Conservation (phyloP, 2,888 invertebrate species). For the Corythucha ciliata region DNA sequence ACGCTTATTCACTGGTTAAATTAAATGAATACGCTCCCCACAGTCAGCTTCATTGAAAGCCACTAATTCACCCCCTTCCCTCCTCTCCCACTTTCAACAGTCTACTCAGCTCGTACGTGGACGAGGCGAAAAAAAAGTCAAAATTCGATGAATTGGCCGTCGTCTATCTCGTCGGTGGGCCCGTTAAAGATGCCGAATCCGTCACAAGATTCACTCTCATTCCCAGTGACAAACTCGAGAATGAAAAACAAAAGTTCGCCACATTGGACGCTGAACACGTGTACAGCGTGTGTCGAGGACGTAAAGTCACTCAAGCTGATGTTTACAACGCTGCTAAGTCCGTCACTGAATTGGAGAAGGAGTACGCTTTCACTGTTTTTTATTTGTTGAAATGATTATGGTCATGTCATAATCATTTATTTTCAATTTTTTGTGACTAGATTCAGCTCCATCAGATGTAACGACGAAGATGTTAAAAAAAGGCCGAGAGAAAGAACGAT, state of each 20-base stretch:
- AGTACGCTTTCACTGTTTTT: no score
- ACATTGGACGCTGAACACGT: slow-evolving; percentile 42
- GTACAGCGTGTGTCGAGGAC: slow-evolving; percentile 42
- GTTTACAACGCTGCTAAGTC: slow-evolving; percentile 24
- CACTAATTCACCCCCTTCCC: no score
- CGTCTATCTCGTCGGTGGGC: slow-evolving; percentile 41
- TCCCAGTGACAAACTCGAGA: slow-evolving; percentile 38
- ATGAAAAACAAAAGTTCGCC: slow-evolving; percentile 39
- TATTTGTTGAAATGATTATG: no score
- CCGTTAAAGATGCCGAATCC: slow-evolving; percentile 35
- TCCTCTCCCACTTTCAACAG: no score
- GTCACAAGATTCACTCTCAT: slow-evolving; percentile 42
- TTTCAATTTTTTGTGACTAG: slow-evolving; percentile 1
- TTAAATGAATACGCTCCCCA: no score
- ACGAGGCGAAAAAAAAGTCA: no score
- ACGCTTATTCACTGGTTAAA: no score
- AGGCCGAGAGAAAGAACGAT: no score
- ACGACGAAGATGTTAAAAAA: no score
- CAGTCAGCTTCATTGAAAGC: no score
- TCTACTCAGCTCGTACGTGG: no score
- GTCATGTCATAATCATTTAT: not conserved
- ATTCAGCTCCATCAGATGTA: no score
- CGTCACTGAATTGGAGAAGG: slow-evolving; percentile 12
- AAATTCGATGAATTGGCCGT: slow-evolving; percentile 37
- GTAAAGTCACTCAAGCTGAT: slow-evolving; percentile 17